Conservation (phyloP, 2,888 invertebrate species). For the Rhaphigaster nebulosa region DNA sequence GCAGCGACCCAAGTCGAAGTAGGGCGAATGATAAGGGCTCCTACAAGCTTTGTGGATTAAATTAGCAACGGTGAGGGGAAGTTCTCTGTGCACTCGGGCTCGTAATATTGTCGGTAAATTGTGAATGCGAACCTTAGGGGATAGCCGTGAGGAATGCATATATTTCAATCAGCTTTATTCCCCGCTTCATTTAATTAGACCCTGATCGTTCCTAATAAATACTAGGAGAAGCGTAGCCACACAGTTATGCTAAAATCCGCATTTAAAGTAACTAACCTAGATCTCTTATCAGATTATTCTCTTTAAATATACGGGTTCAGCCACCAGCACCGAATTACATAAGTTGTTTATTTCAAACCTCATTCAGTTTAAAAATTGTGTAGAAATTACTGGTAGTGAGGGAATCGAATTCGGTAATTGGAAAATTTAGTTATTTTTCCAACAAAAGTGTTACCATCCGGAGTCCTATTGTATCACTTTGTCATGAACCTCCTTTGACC, state of each 20-base stretch:
- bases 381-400: not conserved
- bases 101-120: not conserved
- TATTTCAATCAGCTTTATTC: not conserved
- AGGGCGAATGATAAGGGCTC: not conserved
- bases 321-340: not conserved
- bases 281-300: not conserved
- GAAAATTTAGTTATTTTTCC: no score
- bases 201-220: not conserved
- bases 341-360: not conserved
- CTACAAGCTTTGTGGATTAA: slow-evolving; percentile 36
- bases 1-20: not conserved
- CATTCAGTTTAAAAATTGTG: not conserved
- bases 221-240: not conserved
- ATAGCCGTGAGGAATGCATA: not conserved
- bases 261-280: not conserved
- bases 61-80: not conserved
- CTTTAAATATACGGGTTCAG: not conserved
- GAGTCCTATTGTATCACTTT: no score
- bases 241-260: not conserved
- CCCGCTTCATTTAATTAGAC: not conserved
- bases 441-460: no score
- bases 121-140: not conserved
- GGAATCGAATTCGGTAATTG: not conserved
- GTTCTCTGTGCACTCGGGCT: not conserved
- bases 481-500: no score